A percentile compares a stretch with the other conserved stretches of the same genome.
Evolutionary conservation across 2,113 vertebrate species (phyloP).

Genomic region (Semnopithecus entellus): DNA sequence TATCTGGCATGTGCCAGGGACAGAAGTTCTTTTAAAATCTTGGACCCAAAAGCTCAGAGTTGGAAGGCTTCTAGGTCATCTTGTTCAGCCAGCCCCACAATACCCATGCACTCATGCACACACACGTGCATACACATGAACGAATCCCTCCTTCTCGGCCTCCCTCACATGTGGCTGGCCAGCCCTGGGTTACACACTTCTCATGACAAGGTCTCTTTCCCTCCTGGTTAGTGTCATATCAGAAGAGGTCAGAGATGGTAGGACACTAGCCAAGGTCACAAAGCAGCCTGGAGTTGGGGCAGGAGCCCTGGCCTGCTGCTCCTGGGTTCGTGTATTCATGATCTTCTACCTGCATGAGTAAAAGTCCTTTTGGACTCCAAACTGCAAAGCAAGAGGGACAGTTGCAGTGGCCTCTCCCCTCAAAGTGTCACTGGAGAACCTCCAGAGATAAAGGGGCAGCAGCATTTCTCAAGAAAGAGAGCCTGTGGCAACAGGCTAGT

Average conservation of each 20-base stretch:
- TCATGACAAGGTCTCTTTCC: not conserved
- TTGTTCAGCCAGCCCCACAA: not conserved
- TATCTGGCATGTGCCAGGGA: not conserved
- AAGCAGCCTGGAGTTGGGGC: not conserved
- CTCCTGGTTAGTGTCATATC: not conserved
- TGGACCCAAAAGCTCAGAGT: not conserved
- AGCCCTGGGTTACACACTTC: not conserved
- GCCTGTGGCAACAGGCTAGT: not conserved
- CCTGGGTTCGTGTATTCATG: not conserved
- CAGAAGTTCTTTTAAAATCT: slow-evolving; percentile 40
- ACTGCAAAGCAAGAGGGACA: not conserved
- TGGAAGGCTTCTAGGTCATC: not conserved
- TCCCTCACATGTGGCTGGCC: not conserved
- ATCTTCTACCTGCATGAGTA: not conserved
- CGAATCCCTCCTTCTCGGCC: not conserved
- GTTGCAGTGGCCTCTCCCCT: not conserved
- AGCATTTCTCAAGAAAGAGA: slow-evolving; percentile 24
- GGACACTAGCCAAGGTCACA: not conserved
- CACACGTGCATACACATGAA: not conserved
- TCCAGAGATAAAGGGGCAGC: not conserved
- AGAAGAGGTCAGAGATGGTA: not conserved
- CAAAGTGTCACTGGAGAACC: not conserved
- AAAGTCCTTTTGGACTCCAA: slow-evolving; percentile 1
- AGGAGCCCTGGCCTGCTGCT: not conserved
- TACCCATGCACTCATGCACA: too few species aligned